Percentiles rank a stretch among this genome's conserved stretches.
phyloP scores from a whole-genome alignment of 2,888 invertebrate species.

The Stenoptilia bipunctidactyla region DNA sequence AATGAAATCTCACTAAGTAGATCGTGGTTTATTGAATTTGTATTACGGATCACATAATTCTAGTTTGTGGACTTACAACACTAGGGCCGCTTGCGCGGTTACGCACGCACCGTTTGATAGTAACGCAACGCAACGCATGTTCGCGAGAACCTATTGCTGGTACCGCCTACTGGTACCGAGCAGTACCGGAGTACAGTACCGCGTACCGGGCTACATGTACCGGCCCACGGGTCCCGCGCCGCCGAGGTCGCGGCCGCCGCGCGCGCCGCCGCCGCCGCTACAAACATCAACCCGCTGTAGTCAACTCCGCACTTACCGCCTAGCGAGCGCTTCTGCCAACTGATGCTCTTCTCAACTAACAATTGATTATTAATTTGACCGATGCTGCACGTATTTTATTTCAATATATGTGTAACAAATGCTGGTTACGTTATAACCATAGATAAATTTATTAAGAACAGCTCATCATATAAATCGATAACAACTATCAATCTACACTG shows the following conservation, averaged over 20 bases:
- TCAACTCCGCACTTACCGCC: background rate
- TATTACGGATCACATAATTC: background rate
- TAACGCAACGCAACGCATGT: background rate
- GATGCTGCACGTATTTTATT: background rate
- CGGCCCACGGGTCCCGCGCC: slow-evolving; percentile 50
- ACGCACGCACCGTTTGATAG: background rate
- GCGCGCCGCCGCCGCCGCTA: slow-evolving; percentile 47
- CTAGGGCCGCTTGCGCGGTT: background rate
- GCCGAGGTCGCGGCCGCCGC: slow-evolving; percentile 33
- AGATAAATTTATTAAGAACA: background rate
- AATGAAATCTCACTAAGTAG: background rate
- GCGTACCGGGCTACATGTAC: slow-evolving; percentile 33
- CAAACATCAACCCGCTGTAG: slow-evolving; percentile 21
- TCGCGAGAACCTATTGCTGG: background rate
- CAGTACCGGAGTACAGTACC: background rate
- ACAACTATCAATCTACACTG: too few species aligned
- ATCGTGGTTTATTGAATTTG: background rate
- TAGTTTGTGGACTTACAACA: background rate
- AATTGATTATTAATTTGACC: background rate
- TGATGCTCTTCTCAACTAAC: background rate
- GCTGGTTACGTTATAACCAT: background rate
- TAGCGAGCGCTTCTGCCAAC: too few species aligned
- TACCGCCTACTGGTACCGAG: background rate
- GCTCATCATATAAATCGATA: too few species aligned
- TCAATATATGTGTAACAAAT: background rate